Evolutionary conservation across 2,113 vertebrate genomes (phyloP), one percentile per base, ranked within the genome.

Genomic region (Nothocercus nigrocapillus): DNA sequence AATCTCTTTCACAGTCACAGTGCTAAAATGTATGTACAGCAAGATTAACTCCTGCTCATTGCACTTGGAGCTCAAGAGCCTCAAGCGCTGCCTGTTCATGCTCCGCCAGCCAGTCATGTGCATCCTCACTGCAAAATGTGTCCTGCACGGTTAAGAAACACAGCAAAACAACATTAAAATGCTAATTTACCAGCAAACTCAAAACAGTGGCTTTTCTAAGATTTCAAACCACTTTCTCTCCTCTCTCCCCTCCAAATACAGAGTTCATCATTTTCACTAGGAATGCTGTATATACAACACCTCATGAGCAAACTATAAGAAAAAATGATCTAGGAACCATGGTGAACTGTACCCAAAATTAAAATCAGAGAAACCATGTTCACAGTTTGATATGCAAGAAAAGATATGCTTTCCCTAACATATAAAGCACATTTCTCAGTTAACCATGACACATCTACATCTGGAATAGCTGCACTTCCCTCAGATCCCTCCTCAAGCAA

Each of bases 331-430:
- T 34, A 44, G 38, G 58, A 89, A 58, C 44, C 7, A 9, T 0
- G 4, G n/a, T 22, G 32, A 84, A 49, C n/a, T 49, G 56, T 38
- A 64, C 59, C 54, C 19, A 6, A 42, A n/a, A 54, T 17, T 32
- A 20, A 34, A 68, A 45, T 36, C 10, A 42, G 17, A 79, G 44
- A 63, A 82, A 34, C 51, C 8, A 4, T 1, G 9, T 5, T 28
- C 13, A 11, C 14, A 51, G 24, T 4, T 8, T 63, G 30, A 68
- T 22, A 19, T 0, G 0, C 32, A 13, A 13, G 25, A 14, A 4
- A 67, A 42, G 18, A 64, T 13, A 47, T 24, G 63, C 13, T 68
- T 70, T 21, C 82, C 22, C 15, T 61, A n/a, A 18, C 1, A 0
- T 17, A 4, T 47, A 66, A 40, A 62, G 28, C 7, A 3, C 28